Percentiles rank a stretch among this genome's conserved stretches.
Conservation (phyloP, 2,113 vertebrate genomes). For the Stercorarius parasiticus region DNA sequence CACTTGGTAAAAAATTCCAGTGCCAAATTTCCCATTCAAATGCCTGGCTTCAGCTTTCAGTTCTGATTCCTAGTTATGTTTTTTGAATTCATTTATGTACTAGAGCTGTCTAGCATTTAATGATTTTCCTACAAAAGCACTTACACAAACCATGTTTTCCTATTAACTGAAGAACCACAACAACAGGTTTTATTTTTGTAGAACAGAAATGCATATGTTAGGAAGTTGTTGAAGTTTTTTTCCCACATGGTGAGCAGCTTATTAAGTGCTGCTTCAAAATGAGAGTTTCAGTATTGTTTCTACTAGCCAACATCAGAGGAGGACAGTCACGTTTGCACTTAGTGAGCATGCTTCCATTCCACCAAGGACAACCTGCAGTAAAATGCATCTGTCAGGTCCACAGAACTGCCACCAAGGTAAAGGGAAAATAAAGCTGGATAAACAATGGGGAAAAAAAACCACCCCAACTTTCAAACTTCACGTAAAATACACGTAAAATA, state of each 20-base stretch:
- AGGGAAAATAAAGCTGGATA: background rate
- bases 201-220: background rate
- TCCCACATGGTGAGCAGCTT: background rate
- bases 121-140: background rate
- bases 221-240: background rate
- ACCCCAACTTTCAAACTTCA: background rate
- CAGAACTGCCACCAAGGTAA: background rate
- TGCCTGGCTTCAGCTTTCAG: background rate
- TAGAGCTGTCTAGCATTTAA: background rate
- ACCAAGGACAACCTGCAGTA: background rate
- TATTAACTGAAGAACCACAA: background rate
- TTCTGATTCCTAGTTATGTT: background rate
- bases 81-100: background rate
- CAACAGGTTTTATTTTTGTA: background rate
- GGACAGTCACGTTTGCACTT: rapidly evolving
- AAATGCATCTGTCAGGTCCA: background rate
- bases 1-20: background rate
- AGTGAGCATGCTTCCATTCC: background rate
- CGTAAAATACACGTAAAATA: background rate
- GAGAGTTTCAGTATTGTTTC: background rate
- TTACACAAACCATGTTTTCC: background rate
- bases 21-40: background rate
- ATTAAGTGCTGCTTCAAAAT: background rate
- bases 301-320: background rate
- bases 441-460: background rate